Base-by-base conservation (phyloP, 2,113 vertebrate species). In the Scytalopus superciliaris region DNA sequence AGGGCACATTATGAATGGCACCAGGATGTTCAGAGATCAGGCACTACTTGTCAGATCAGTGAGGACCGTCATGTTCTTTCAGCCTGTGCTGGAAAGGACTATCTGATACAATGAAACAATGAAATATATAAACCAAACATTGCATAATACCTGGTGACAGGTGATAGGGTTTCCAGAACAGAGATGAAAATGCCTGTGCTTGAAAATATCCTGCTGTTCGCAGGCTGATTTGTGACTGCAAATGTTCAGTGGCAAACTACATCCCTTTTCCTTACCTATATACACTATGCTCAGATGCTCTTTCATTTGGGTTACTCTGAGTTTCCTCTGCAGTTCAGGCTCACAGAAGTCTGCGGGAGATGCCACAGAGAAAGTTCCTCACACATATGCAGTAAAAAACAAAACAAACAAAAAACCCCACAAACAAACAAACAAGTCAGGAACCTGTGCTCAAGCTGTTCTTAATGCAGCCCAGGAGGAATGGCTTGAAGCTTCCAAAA, bases 1-100 rank as follows among this genome's bases (percentile, higher is more conserved):
- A 28, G 14, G 16, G 59, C 5, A 3, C 2, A 0, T 69, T 59
- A 14, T 7, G 9, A 13, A 2, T 21, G 42, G 55, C 60, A 84
- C 13, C 59, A 50, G 17, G 47, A 23, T 27, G 35, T 47, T 85
- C 63, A 60, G 74, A 85, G 33, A 67, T 42, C 27, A 31, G 39
- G 35, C 49, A 30, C 12, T 17, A 7, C 27, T 73, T 30, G 25
- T 44, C 53, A 67, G 40, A 42, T 37, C 57, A 49, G 66, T 6
- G 23, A 81, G 39, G 12, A 35, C n/a, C 57, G 82, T 22, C 0
- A 0, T 66, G 67, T 77, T 53, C 59, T 39, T 74, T 40, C 40
- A n/a, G 19, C 30, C 55, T 55, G 63, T 56, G 5, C 40, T 77
- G 42, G 44, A 84, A 82, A 87, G 57, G 23, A 22, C 42, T 28